A percentile compares a stretch with the other conserved stretches of the same genome.
These are phyloP conservation scores for Moxostoma hubbsi DNA, from an alignment of 2,797 vertebrate species.

Conservation along the genomic window DNA sequence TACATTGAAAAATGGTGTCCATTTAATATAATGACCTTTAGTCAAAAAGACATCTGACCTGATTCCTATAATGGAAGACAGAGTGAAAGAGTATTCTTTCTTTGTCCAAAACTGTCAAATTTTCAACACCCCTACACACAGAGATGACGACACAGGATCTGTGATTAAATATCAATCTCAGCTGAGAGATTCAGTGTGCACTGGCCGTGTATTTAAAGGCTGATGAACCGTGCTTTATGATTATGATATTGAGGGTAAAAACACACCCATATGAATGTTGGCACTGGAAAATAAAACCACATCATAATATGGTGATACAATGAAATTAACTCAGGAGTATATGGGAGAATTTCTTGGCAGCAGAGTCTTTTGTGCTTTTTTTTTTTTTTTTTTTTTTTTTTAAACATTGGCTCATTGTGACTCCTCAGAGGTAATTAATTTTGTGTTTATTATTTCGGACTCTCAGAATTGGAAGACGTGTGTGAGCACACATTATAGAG, in stretches of 20 bases:
- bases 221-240: neutral
- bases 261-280: neutral
- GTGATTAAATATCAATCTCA: neutral
- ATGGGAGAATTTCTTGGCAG: neutral
- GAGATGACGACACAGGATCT: neutral
- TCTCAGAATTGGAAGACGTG: conserved; percentile 30
- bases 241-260: neutral
- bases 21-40: conserved; percentile 18
- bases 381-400: neutral
- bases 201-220: neutral
- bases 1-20: neutral
- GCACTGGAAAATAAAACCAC: neutral
- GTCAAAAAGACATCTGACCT: neutral
- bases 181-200: neutral
- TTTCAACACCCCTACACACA: neutral
- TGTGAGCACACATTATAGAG: conserved; percentile 56
- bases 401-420: conserved; percentile 7
- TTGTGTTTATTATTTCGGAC: conserved; percentile 23
- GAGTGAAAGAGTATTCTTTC: neutral
- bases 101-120: neutral
- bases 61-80: neutral
- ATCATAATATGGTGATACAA: neutral
- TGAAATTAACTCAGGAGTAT: too few species aligned
- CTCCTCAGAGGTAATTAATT: neutral
- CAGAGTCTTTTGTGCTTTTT: neutral